These are phyloP conservation scores for Spodoptera litura DNA, from an alignment of 1,140 invertebrate species.

Conservation along the genomic window DNA sequence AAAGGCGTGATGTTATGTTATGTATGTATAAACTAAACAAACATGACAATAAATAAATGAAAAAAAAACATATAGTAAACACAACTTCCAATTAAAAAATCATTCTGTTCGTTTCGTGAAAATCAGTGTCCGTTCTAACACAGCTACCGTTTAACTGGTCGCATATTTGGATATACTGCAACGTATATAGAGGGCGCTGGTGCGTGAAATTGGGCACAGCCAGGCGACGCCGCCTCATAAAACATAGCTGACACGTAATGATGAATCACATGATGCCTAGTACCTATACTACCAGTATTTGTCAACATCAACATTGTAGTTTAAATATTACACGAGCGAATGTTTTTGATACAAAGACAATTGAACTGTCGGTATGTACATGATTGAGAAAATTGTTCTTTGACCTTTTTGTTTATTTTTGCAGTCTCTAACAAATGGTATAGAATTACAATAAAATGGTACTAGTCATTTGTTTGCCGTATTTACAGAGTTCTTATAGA, in stretches of 20 bases:
- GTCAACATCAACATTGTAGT: constrained; percentile 18
- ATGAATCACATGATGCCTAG: constrained; percentile 52
- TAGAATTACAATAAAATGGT: too few species aligned
- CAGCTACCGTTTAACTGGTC: not conserved
- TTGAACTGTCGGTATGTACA: too few species aligned
- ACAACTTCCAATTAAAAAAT: not conserved
- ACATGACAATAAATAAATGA: too few species aligned
- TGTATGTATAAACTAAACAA: too few species aligned
- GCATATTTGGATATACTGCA: constrained; percentile 16
- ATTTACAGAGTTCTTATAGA: too few species aligned
- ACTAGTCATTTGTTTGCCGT: too few species aligned
- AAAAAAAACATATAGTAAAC: not conserved
- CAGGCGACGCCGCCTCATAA: constrained; percentile 53
- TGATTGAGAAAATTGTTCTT: too few species aligned
- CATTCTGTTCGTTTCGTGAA: not conserved
- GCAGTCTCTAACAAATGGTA: too few species aligned
- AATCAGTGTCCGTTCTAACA: constrained; percentile 4
- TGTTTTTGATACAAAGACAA: too few species aligned
- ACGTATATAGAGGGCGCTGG: constrained; percentile 49
- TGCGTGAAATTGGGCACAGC: constrained; percentile 61
- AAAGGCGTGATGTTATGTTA: too few species aligned
- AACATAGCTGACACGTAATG: constrained; percentile 59
- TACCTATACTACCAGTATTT: constrained; percentile 8
- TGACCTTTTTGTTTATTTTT: too few species aligned
- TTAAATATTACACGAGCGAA: too few species aligned